These are phyloP conservation scores for Sebastes fasciatus DNA, from an alignment of 2,113 vertebrate species.

Conservation along the genomic window DNA sequence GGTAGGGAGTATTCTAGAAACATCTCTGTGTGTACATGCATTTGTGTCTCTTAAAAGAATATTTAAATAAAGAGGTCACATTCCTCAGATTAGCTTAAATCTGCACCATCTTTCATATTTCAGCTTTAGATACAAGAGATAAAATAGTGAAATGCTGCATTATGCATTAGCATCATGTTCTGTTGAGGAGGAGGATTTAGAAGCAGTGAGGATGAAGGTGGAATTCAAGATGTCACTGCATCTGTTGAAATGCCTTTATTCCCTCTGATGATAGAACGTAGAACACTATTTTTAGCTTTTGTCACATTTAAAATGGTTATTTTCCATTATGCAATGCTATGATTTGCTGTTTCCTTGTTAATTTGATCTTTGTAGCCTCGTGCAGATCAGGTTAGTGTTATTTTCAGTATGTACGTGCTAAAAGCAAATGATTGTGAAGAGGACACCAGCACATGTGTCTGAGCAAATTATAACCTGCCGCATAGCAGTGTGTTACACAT, in stretches of 20 bases:
- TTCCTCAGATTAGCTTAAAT: not conserved
- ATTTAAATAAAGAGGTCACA: not conserved
- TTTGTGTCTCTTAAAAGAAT: not conserved
- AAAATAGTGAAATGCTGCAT: not conserved
- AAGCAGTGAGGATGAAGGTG: constrained; percentile 30
- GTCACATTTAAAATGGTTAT: constrained; percentile 30
- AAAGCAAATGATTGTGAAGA: constrained; percentile 9
- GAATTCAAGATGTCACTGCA: constrained; percentile 44
- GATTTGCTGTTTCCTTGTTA: constrained; percentile 8
- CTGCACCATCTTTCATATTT: constrained; percentile 17
- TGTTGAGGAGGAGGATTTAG: constrained; percentile 28
- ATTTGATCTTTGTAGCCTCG: constrained; percentile 14
- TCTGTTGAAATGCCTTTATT: constrained; percentile 48
- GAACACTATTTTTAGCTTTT: constrained; percentile 22
- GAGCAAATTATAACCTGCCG: constrained; percentile 16
- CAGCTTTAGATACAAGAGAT: not conserved
- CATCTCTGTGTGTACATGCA: not conserved
- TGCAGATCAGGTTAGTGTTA: constrained; percentile 6
- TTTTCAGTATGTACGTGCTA: constrained; percentile 7
- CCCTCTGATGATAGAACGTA: constrained; percentile 45
- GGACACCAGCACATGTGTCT: not conserved
- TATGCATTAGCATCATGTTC: constrained; percentile 6
- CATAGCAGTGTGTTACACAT: not conserved
- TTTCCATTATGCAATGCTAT: not conserved
- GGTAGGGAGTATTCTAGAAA: too few species aligned